Evolutionary conservation across 2,888 invertebrate genomes (phyloP).

Genomic region (Coelopa pilipes): DNA sequence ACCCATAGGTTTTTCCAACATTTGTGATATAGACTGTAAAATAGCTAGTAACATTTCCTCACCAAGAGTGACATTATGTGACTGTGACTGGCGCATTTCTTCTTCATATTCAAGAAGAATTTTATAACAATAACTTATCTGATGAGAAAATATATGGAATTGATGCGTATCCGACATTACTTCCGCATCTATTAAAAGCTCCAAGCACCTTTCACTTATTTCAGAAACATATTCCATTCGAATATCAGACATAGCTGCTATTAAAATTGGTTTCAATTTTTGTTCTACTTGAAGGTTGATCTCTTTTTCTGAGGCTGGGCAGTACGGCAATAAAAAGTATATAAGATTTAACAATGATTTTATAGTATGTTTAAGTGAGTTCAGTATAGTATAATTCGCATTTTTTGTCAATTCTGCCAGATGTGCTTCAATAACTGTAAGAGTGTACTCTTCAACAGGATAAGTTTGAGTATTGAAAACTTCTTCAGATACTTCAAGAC

Average conservation of each 20-base stretch:
- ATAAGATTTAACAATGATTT: constrained; percentile 63
- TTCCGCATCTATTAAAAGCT: constrained; percentile 64
- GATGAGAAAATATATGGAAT: constrained; percentile 73
- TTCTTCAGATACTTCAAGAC: constrained; percentile 59
- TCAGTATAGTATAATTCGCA: constrained; percentile 58
- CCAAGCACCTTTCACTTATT: constrained; percentile 72
- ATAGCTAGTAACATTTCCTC: constrained; percentile 62
- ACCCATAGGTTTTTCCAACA: constrained; percentile 84
- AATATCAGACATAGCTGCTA: constrained; percentile 79
- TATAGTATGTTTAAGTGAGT: constrained; percentile 64
- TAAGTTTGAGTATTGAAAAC: constrained; percentile 59
- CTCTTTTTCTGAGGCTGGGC: constrained; percentile 38
- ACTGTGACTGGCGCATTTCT: constrained; percentile 49
- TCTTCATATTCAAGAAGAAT: constrained; percentile 74
- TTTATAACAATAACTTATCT: constrained; percentile 76
- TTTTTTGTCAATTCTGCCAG: constrained; percentile 60
- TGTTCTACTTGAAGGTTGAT: constrained; percentile 50
- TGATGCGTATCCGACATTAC: constrained; percentile 72
- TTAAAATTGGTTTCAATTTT: constrained; percentile 58
- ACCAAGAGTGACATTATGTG: constrained; percentile 53
- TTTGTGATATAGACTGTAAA: constrained; percentile 83
- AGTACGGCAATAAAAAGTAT: constrained; percentile 57
- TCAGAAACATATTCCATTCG: constrained; percentile 78
- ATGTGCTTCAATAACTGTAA: constrained; percentile 66
- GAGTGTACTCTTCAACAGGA: constrained; percentile 64